phyloP scores from a whole-genome alignment of 35 echinoderm and acorn worm species.

The Apostichopus californicus region DNA sequence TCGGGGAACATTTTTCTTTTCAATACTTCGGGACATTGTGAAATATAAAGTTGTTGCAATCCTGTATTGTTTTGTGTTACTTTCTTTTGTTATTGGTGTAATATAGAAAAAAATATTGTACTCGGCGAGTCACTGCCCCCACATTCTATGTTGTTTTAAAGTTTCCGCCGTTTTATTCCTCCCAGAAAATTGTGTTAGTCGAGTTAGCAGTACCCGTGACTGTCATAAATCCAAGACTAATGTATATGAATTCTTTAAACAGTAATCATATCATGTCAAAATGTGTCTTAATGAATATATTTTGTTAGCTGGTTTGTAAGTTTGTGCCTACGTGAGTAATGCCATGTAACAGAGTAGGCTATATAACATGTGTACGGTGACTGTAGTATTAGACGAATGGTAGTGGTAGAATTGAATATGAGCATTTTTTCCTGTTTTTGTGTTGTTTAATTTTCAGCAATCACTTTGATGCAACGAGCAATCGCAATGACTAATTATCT shows the following conservation, averaged over 20 bases:
- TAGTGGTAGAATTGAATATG: too few species aligned
- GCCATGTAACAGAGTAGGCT: neutral
- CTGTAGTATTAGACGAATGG: too few species aligned
- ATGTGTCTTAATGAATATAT: neutral
- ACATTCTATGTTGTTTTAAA: conserved; percentile 28
- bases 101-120: conserved; percentile 3
- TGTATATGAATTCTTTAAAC: neutral
- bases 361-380: too few species aligned
- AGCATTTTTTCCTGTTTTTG: too few species aligned
- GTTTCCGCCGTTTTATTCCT: conserved; percentile 47
- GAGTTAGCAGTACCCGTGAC: neutral
- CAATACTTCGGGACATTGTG: neutral
- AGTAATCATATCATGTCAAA: neutral
- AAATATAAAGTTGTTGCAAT: conserved; percentile 36
- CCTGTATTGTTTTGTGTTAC: neutral
- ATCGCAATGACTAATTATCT: too few species aligned
- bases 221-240: neutral
- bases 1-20: neutral
- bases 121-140: conserved; percentile 8
- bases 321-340: conserved; percentile 44
- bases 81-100: neutral
- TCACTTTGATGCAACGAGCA: too few species aligned
- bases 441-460: too few species aligned
- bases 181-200: conserved; percentile 3
- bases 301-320: conserved; percentile 21